phyloP scores from a whole-genome alignment of 2,888 invertebrate genomes.

The Chrysina gloriosa region DNA sequence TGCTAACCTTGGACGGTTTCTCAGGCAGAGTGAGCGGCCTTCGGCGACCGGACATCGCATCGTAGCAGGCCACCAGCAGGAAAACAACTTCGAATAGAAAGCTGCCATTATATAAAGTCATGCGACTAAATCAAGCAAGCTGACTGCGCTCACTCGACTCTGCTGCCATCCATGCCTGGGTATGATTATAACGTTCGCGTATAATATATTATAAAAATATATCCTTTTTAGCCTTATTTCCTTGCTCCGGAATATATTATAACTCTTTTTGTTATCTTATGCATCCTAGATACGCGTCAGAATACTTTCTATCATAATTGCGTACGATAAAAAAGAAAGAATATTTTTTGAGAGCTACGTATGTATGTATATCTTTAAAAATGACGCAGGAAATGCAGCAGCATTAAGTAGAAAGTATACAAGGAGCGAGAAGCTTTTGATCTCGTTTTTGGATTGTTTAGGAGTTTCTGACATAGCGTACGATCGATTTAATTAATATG shows the following conservation, averaged over 20 bases:
- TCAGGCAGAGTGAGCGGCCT: slow-evolving; percentile 55
- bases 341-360: neutral
- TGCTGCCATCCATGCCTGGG: slow-evolving; percentile 33
- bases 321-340: neutral
- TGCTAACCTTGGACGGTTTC: slow-evolving; percentile 56
- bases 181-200: slow-evolving; percentile 36
- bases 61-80: slow-evolving; percentile 41
- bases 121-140: slow-evolving; percentile 44
- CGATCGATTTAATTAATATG: too few species aligned
- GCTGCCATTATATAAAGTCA: slow-evolving; percentile 45
- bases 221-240: slow-evolving; percentile 28
- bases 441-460: too few species aligned
- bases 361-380: too few species aligned
- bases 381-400: neutral
- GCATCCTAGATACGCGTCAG: slow-evolving; percentile 3
- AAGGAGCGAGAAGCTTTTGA: too few species aligned
- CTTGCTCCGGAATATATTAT: neutral
- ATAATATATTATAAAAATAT: slow-evolving; percentile 36
- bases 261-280: neutral
- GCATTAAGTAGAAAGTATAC: neutral
- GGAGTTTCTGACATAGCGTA: too few species aligned
- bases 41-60: slow-evolving; percentile 46
- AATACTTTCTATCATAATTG: slow-evolving; percentile 6
- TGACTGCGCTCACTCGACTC: slow-evolving; percentile 42
- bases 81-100: slow-evolving; percentile 45